These are phyloP conservation scores for Bubalus kerabau DNA, from an alignment of 2,113 vertebrate genomes.

Conservation along the genomic window DNA sequence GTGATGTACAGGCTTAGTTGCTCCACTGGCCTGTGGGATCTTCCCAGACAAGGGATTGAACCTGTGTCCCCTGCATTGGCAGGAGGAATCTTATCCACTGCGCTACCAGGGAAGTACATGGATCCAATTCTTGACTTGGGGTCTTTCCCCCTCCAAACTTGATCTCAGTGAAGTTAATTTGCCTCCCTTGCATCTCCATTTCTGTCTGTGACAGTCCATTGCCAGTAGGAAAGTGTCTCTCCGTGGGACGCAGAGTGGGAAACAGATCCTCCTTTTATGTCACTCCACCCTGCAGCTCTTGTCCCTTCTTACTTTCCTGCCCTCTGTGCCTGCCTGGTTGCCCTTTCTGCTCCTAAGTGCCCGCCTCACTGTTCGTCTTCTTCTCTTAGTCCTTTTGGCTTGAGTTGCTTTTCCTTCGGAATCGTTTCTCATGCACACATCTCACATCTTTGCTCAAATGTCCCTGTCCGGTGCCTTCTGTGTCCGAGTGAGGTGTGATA, in stretches of 20 bases:
- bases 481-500: neutral
- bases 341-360: neutral
- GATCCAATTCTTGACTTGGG: neutral
- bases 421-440: neutral
- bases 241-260: neutral
- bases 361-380: neutral
- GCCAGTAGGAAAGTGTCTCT: neutral
- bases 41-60: neutral
- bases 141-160: neutral
- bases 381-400: neutral
- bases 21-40: neutral
- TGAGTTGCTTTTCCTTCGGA: neutral
- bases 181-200: accelerated
- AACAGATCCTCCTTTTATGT: neutral
- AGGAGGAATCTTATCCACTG: neutral
- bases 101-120: neutral
- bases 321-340: neutral
- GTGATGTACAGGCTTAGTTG: neutral
- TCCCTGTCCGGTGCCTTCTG: neutral
- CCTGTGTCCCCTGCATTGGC: neutral
- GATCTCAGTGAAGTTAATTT: neutral
- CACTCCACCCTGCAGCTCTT: neutral
- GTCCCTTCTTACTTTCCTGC: neutral
- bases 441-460: neutral
- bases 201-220: neutral